A percentile compares a stretch with the other conserved stretches of the same genome.
Conservation (phyloP, 2,113 vertebrate species). For the Pantherophis guttatus region DNA sequence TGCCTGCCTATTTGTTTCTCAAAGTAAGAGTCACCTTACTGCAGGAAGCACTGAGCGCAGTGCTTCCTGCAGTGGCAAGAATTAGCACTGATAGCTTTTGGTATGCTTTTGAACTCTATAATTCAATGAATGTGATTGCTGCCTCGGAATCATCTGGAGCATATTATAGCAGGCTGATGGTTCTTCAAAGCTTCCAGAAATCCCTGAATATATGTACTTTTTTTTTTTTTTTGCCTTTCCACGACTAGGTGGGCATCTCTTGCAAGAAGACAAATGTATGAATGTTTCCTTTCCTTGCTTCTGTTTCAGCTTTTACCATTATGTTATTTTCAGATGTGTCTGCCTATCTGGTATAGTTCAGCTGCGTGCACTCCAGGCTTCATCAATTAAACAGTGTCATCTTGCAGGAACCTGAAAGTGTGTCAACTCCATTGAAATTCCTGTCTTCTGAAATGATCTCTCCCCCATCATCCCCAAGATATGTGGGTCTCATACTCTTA, state of each 20-base stretch:
- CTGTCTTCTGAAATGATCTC: neutral
- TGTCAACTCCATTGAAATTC: neutral
- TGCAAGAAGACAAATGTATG: neutral
- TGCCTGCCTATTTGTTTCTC: neutral
- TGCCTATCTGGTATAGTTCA: neutral
- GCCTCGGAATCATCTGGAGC: neutral
- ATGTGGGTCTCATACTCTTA: neutral
- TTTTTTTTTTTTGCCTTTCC: neutral
- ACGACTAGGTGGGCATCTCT: neutral
- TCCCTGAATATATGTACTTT: neutral
- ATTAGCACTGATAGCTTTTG: neutral
- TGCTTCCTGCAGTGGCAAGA: neutral
- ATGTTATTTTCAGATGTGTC: neutral
- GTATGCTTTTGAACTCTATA: neutral
- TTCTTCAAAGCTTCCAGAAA: neutral
- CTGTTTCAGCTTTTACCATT: neutral
- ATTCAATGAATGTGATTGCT: neutral
- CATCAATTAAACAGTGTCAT: neutral
- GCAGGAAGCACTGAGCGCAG: neutral
- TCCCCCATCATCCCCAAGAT: neutral
- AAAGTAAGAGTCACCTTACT: neutral
- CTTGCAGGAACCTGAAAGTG: neutral
- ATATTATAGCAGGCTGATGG: neutral
- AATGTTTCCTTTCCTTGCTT: neutral
- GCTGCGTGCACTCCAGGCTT: neutral